A percentile compares a stretch with the other conserved stretches of the same genome.
Conservation (phyloP, 2,888 invertebrate genomes). For the Nezara viridula region DNA sequence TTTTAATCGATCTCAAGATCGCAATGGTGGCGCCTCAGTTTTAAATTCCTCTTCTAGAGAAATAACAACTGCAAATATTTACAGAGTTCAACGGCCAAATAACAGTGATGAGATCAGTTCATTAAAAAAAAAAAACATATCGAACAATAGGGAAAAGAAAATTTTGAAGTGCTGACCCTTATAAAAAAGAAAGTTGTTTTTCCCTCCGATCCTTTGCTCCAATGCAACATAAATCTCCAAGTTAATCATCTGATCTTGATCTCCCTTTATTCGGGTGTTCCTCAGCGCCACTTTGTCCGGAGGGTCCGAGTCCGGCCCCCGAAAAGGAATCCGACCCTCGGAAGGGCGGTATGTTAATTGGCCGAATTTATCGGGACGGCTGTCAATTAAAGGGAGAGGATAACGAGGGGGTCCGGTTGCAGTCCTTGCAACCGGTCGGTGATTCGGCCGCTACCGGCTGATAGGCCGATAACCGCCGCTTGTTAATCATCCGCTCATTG, state of each 20-base stretch:
- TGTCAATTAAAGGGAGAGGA: background rate
- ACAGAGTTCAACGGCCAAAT: background rate
- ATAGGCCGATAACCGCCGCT: background rate
- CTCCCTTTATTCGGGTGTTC: conserved; percentile 39
- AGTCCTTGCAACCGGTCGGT: background rate
- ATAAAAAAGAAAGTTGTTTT: background rate
- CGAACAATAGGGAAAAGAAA: background rate
- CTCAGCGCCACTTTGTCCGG: background rate
- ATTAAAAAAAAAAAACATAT: background rate
- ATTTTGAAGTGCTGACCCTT: background rate
- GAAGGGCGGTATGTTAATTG: conserved; percentile 46
- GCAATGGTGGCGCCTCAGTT: background rate
- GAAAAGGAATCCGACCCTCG: conserved; percentile 6
- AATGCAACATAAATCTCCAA: background rate
- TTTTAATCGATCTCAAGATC: background rate
- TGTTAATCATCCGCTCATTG: background rate
- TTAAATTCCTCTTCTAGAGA: background rate
- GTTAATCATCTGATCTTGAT: conserved; percentile 1
- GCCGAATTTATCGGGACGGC: conserved; percentile 31
- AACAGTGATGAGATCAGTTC: background rate
- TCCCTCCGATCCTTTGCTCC: background rate
- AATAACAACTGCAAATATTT: background rate
- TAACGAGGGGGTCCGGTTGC: background rate
- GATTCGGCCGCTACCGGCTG: background rate
- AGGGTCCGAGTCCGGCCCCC: background rate